Evolutionary conservation across 2,113 vertebrate species (phyloP).

Genomic region (Psammodynastes pulverulentus): DNA sequence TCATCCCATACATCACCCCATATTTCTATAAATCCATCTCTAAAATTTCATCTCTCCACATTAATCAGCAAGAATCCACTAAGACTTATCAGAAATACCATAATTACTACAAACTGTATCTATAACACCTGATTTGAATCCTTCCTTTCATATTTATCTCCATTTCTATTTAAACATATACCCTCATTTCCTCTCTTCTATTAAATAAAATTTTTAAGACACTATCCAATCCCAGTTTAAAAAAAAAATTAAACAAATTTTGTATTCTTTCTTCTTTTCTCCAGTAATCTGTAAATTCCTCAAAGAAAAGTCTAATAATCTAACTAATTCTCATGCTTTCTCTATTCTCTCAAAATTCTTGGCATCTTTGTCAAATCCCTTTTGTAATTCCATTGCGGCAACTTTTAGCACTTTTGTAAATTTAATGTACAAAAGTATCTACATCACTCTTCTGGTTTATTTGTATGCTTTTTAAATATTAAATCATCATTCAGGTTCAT

Average conservation of each 20-base stretch:
- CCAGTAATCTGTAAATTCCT: not conserved
- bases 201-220: not conserved
- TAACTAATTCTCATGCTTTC: not conserved
- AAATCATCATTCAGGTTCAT: too few relatives aligned
- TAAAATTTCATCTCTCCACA: not conserved
- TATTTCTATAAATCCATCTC: not conserved
- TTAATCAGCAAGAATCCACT: not conserved
- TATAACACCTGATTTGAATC: not conserved
- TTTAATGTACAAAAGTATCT: too few relatives aligned
- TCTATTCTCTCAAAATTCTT: not conserved
- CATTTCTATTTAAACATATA: not conserved
- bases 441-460: too few relatives aligned
- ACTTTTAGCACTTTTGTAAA: not conserved
- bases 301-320: not conserved
- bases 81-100: not conserved
- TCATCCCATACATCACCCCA: not conserved
- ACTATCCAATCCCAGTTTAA: not conserved
- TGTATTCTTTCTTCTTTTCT: not conserved
- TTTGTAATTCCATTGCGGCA: not conserved
- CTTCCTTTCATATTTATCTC: not conserved
- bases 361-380: not conserved
- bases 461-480: too few relatives aligned
- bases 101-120: not conserved
- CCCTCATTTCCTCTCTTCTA: not conserved
- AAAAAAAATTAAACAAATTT: not conserved